Percentiles rank a stretch among this genome's conserved stretches.
Conservation (phyloP, 2,113 vertebrate species). For the Syngnathus scovelli region DNA sequence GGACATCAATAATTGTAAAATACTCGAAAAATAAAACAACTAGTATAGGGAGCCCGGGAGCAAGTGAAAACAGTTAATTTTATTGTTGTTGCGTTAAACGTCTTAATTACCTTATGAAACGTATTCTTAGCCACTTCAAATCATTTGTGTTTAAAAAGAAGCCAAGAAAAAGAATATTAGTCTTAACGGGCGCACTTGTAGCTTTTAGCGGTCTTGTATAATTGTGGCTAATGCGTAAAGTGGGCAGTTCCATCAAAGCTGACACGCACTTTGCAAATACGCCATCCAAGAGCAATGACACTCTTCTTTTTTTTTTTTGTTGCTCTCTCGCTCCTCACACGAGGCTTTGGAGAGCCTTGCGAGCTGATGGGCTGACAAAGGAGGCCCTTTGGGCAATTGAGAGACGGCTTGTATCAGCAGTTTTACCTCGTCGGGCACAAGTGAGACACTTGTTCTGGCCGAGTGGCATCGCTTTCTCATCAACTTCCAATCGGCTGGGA, state of each 20-base stretch:
- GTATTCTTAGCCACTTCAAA: not conserved
- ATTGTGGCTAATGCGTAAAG: constrained; percentile 25
- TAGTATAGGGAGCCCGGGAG: not conserved
- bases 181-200: not conserved
- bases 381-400: constrained; percentile 60
- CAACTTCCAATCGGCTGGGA: constrained; percentile 57
- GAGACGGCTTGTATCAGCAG: constrained; percentile 61
- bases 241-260: constrained; percentile 29
- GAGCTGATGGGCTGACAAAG: constrained; percentile 46
- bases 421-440: constrained; percentile 55
- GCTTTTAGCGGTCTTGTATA: constrained; percentile 7
- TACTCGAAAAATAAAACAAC: not conserved
- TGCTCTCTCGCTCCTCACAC: not conserved
- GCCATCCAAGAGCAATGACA: constrained; percentile 26
- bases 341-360: constrained; percentile 5
- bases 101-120: not conserved
- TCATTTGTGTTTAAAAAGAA: not conserved
- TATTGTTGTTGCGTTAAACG: not conserved
- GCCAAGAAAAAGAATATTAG: not conserved
- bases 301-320: not conserved
- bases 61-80: not conserved
- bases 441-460: constrained; percentile 54
- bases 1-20: not conserved
- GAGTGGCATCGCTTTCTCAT: constrained; percentile 55
- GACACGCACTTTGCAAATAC: constrained; percentile 22